Conservation (phyloP, 2,888 invertebrate genomes). For the Rapana venosa region DNA sequence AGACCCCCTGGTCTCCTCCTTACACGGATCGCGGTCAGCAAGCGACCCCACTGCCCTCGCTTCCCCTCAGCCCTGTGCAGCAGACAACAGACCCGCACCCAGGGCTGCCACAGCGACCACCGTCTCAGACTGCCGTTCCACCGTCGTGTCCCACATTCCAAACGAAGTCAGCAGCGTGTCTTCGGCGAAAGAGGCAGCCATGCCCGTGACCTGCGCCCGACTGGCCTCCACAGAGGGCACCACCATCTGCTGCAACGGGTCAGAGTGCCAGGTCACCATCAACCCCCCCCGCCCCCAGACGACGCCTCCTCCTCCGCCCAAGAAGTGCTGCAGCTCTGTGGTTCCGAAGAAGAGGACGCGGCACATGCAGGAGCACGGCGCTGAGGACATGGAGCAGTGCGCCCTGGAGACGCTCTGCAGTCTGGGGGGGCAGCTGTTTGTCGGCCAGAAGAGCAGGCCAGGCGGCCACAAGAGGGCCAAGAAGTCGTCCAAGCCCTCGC, state of each 20-base stretch:
- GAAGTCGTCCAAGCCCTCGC: background rate
- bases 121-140: background rate
- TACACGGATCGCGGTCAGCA: background rate
- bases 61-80: background rate
- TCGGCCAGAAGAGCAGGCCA: background rate
- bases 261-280: slow-evolving; percentile 67
- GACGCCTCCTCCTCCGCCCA: slow-evolving; percentile 53
- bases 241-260: slow-evolving; percentile 62
- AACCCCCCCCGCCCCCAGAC: slow-evolving; percentile 65
- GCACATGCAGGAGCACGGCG: slow-evolving; percentile 65
- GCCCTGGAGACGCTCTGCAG: slow-evolving; percentile 29
- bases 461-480: background rate
- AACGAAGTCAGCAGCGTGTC: background rate
- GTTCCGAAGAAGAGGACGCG: slow-evolving; percentile 74
- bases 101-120: background rate
- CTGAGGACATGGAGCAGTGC: slow-evolving; percentile 16
- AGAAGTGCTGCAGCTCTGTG: slow-evolving; percentile 74
- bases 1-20: slow-evolving; percentile 30
- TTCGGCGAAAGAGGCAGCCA: background rate
- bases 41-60: background rate
- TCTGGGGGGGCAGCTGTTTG: background rate
- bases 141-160: background rate
- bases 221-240: slow-evolving; percentile 27
- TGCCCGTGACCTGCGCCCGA: slow-evolving; percentile 22
- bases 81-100: background rate